Percentiles rank a stretch among this genome's conserved stretches.
phyloP scores from a whole-genome alignment of 2,797 vertebrate genomes.

The Buphagus erythrorhynchus region DNA sequence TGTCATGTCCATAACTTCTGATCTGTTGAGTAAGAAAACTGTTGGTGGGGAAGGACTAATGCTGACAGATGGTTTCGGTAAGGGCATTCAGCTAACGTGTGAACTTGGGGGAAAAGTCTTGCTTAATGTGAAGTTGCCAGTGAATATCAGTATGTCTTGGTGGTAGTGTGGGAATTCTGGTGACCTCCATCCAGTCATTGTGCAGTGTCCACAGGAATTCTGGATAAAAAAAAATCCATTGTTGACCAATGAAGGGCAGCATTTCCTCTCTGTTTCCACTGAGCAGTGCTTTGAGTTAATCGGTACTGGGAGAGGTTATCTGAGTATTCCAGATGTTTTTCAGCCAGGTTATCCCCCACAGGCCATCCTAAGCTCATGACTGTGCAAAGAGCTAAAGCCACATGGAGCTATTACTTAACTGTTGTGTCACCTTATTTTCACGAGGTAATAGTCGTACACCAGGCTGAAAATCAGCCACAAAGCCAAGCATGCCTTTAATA shows the following conservation, averaged over 20 bases:
- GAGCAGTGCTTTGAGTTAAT: neutral
- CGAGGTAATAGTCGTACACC: neutral
- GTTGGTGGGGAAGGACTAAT: neutral
- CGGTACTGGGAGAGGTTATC: neutral
- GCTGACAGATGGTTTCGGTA: neutral
- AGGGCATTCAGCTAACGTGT: fast-evolving
- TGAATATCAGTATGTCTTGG: fast-evolving
- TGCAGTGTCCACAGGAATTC: neutral
- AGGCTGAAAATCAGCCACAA: neutral
- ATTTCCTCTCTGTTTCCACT: neutral
- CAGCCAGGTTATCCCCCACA: fast-evolving
- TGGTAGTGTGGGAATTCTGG: neutral
- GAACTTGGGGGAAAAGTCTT: neutral
- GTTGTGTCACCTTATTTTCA: neutral
- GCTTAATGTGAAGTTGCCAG: fast-evolving
- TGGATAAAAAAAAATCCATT: neutral
- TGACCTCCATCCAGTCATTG: neutral
- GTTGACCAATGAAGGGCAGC: neutral
- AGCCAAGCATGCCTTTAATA: neutral
- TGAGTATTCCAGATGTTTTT: neutral
- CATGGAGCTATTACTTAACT: neutral
- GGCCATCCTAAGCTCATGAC: neutral
- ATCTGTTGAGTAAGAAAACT: neutral
- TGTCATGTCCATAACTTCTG: fast-evolving
- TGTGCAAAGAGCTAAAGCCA: neutral